Percentiles rank a stretch among this genome's conserved stretches.
Evolutionary conservation across 2,888 invertebrate species (phyloP).

Genomic region (Archips crataeganus): DNA sequence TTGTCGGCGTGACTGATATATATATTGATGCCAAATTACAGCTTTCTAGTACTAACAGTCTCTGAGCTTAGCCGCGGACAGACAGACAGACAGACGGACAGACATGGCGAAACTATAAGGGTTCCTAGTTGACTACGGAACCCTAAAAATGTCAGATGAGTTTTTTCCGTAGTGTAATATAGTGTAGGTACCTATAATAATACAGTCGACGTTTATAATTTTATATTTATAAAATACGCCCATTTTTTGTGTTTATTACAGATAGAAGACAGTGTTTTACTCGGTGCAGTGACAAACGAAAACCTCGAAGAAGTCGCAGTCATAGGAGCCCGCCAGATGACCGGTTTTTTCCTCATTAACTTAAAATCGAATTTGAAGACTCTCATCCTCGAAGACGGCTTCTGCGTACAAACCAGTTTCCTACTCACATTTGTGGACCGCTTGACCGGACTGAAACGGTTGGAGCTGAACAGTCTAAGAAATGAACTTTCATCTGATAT

Average conservation of each 20-base stretch:
- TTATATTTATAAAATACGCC: too few relatives aligned
- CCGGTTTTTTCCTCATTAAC: not conserved
- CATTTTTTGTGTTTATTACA: not conserved
- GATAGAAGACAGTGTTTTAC: not conserved
- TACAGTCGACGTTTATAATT: too few relatives aligned
- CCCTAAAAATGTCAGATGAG: too few relatives aligned
- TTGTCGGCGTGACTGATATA: too few relatives aligned
- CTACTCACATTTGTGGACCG: not conserved
- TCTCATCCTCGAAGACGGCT: not conserved
- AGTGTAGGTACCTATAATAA: too few relatives aligned
- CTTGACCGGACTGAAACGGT: not conserved
- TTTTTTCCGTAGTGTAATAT: too few relatives aligned
- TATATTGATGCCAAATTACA: too few relatives aligned
- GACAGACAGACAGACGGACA: too few relatives aligned
- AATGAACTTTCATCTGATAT: not conserved
- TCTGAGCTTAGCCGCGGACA: too few relatives aligned
- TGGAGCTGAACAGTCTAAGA: not conserved
- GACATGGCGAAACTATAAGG: too few relatives aligned
- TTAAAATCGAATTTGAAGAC: not conserved
- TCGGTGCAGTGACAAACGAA: not conserved
- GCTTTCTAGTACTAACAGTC: too few relatives aligned
- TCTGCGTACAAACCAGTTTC: not conserved
- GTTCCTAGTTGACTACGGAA: too few relatives aligned
- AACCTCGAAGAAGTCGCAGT: not conserved
- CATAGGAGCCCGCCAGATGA: not conserved